A percentile compares a stretch with the other conserved stretches of the same genome.
Evolutionary conservation across 2,113 vertebrate genomes (phyloP).

Genomic region (Anguilla japonica): DNA sequence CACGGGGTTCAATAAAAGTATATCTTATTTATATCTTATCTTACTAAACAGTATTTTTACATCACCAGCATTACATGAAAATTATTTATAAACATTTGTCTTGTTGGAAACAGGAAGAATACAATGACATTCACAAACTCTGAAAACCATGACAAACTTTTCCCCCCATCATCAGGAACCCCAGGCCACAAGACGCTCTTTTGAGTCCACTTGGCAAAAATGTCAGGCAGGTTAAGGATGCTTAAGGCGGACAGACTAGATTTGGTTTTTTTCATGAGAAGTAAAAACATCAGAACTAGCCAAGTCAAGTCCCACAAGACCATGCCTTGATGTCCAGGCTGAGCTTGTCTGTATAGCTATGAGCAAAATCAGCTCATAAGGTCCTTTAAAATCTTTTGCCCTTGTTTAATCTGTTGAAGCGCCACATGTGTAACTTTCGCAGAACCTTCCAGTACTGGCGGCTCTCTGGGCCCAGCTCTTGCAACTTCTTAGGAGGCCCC

Average conservation of each 20-base stretch:
- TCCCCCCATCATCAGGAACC: neutral
- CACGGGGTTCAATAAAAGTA: too few relatives aligned
- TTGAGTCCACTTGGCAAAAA: neutral
- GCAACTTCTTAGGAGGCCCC: slow-evolving; percentile 71
- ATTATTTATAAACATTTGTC: neutral
- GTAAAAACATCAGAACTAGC: neutral
- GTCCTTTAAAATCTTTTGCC: slow-evolving; percentile 68
- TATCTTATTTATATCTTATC: too few relatives aligned
- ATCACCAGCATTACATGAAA: neutral
- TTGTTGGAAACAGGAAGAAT: neutral
- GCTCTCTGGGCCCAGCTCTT: slow-evolving; percentile 75
- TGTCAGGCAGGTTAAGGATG: neutral
- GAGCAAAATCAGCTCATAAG: neutral
- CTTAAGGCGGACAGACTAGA: neutral
- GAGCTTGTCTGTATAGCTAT: neutral
- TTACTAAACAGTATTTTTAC: neutral
- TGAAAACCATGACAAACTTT: neutral
- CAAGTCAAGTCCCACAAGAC: neutral
- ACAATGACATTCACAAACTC: neutral
- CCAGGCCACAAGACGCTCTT: neutral
- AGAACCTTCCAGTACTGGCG: slow-evolving; percentile 79
- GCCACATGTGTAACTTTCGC: slow-evolving; percentile 84
- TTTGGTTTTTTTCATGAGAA: neutral
- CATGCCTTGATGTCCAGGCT: neutral
- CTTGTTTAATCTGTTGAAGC: slow-evolving; percentile 77